Percentiles rank a stretch among this genome's conserved stretches.
These are phyloP conservation scores for Macroramphosus scolopax DNA, from an alignment of 2,797 vertebrate genomes.

Conservation along the genomic window DNA sequence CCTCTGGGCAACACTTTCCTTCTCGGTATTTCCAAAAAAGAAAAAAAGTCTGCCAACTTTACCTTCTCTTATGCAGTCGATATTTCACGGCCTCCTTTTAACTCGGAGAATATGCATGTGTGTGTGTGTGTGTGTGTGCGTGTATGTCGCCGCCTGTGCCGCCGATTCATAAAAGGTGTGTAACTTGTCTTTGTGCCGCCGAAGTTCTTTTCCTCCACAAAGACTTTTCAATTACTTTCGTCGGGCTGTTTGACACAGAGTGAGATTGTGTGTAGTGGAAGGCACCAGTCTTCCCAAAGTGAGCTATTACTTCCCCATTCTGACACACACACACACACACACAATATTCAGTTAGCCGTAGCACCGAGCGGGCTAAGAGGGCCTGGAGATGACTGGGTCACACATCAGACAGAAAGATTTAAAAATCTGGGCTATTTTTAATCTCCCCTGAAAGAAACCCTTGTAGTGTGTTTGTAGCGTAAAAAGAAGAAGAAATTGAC, in stretches of 20 bases:
- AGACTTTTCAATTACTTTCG: too few relatives aligned
- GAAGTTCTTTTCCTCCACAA: too few relatives aligned
- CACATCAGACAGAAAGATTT: slow-evolving; percentile 31
- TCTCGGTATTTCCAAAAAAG: slow-evolving; percentile 31
- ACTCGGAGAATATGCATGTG: background rate
- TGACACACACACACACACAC: too few relatives aligned
- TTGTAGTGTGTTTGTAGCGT: slow-evolving; percentile 43
- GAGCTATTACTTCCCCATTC: too few relatives aligned
- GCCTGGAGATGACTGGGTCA: slow-evolving; percentile 11
- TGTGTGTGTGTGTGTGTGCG: too few relatives aligned
- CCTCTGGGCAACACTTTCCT: slow-evolving; percentile 39
- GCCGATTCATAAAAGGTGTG: too few relatives aligned
- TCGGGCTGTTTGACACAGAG: too few relatives aligned
- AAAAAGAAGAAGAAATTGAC: slow-evolving; percentile 48
- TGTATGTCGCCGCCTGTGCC: too few relatives aligned
- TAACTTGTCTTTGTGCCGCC: too few relatives aligned
- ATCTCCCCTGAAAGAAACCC: slow-evolving; percentile 20
- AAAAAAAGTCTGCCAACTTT: slow-evolving; percentile 42
- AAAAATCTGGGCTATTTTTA: slow-evolving; percentile 35
- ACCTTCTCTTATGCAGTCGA: slow-evolving; percentile 34
- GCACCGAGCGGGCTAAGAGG: slow-evolving; percentile 3
- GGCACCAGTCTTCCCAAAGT: too few relatives aligned
- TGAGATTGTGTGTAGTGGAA: too few relatives aligned
- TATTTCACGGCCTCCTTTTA: slow-evolving; percentile 14
- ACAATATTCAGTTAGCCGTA: too few relatives aligned